Evolutionary conservation across 2,113 vertebrate genomes (phyloP).

Genomic region (Seriola dumerili): DNA sequence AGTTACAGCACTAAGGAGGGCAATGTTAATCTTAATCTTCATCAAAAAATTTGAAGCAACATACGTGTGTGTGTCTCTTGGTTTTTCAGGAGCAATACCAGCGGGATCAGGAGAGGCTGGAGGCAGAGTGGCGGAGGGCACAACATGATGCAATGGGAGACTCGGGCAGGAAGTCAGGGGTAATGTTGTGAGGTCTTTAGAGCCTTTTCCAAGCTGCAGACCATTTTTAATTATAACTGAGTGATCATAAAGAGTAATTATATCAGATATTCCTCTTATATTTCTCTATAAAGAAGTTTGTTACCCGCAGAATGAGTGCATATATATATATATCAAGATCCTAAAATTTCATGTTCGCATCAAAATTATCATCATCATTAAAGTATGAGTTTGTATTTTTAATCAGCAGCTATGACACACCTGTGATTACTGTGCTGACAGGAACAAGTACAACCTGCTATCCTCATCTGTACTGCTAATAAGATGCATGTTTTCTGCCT

Average conservation of each 20-base stretch:
- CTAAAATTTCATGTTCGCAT: background rate
- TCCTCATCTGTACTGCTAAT: background rate
- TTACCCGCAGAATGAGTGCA: too few relatives aligned
- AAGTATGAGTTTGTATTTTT: background rate
- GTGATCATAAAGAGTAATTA: background rate
- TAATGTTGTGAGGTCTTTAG: slow-evolving; percentile 7
- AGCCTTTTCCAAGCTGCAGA: background rate
- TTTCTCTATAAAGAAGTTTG: background rate
- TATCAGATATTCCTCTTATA: background rate
- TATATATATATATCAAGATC: background rate
- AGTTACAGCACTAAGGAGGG: background rate
- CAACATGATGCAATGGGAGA: slow-evolving; percentile 88
- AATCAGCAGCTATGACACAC: background rate
- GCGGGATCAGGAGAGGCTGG: slow-evolving; percentile 92
- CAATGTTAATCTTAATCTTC: background rate
- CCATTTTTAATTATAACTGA: background rate
- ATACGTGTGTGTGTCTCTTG: slow-evolving; percentile 12
- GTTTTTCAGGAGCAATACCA: slow-evolving; percentile 90
- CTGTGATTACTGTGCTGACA: background rate
- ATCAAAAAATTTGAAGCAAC: background rate
- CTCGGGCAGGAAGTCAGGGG: slow-evolving; percentile 58
- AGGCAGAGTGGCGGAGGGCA: slow-evolving; percentile 91
- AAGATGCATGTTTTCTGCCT: background rate
- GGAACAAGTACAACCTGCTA: background rate
- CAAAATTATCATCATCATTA: background rate